Percentiles rank a stretch among this genome's conserved stretches.
Evolutionary conservation across 2,888 invertebrate species (phyloP).

Genomic region (Entomobrya proxima): DNA sequence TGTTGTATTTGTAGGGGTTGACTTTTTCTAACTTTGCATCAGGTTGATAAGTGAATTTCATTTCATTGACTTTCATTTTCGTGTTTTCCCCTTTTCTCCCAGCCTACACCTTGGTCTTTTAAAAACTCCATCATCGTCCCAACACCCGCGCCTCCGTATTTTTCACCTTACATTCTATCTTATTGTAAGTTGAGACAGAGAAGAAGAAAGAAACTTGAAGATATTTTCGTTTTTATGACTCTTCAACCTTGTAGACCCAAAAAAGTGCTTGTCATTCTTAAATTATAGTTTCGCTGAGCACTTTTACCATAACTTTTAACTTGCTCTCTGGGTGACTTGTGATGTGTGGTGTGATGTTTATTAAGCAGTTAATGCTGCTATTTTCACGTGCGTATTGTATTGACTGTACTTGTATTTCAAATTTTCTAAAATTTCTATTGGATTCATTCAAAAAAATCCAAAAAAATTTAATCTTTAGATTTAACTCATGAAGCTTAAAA

Average conservation of each 20-base stretch:
- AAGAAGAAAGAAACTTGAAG: not conserved
- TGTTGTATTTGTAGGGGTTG: slow-evolving; percentile 26
- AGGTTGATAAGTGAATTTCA: slow-evolving; percentile 34
- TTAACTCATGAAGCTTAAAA: not conserved
- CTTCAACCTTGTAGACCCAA: not conserved
- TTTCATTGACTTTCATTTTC: slow-evolving; percentile 53
- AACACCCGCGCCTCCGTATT: not conserved
- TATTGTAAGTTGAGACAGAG: not conserved
- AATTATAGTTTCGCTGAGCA: slow-evolving; percentile 33
- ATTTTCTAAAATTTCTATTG: too few species aligned
- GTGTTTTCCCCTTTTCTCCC: slow-evolving; percentile 8
- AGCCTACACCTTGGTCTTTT: not conserved
- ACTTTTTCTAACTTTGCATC: slow-evolving; percentile 36
- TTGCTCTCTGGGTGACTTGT: not conserved
- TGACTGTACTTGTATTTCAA: too few species aligned
- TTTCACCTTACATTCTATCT: not conserved
- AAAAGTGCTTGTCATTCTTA: not conserved
- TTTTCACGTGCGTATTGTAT: too few species aligned
- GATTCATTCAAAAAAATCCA: too few species aligned
- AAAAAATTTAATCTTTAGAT: not conserved
- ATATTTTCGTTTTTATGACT: slow-evolving; percentile 17
- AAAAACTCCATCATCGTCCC: slow-evolving; percentile 7
- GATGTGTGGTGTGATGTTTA: not conserved
- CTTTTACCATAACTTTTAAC: slow-evolving; percentile 6
- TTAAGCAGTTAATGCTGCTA: slow-evolving; percentile 5